These are phyloP conservation scores for Micronisus gabar DNA, from an alignment of 2,113 vertebrate genomes.

Conservation along the genomic window DNA sequence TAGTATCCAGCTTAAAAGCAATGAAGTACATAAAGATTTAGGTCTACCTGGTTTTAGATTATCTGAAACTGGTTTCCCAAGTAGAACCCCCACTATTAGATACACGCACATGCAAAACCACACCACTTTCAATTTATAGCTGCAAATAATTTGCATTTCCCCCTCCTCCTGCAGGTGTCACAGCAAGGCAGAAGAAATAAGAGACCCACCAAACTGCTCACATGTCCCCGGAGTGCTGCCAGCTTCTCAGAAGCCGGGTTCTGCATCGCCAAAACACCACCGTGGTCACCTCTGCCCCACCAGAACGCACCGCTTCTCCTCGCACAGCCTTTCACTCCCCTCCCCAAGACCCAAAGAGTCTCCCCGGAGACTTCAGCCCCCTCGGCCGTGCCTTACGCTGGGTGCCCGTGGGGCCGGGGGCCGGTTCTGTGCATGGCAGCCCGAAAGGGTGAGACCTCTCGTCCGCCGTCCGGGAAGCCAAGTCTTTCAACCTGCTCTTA, in stretches of 20 bases:
- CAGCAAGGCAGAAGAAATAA: constrained; percentile 48
- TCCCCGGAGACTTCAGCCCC: neutral
- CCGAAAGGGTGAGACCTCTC: neutral
- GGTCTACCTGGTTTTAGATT: neutral
- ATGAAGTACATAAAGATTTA: neutral
- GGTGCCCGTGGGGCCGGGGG: neutral
- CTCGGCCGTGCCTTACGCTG: neutral
- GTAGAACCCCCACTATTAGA: neutral
- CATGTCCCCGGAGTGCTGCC: neutral
- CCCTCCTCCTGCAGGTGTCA: constrained; percentile 39
- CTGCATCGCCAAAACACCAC: neutral
- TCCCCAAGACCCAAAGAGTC: neutral
- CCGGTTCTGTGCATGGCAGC: fast-evolving
- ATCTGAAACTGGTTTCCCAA: neutral
- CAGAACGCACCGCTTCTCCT: neutral
- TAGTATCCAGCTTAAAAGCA: neutral
- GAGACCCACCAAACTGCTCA: neutral
- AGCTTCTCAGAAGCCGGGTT: neutral
- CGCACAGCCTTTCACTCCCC: neutral
- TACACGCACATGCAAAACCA: neutral
- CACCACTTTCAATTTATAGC: neutral
- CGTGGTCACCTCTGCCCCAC: neutral
- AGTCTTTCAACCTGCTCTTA: neutral
- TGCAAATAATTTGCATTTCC: neutral
- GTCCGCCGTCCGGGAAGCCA: neutral